Evolutionary conservation across 2,888 invertebrate genomes (phyloP).

Genomic region (Drosophila emarginata): DNA sequence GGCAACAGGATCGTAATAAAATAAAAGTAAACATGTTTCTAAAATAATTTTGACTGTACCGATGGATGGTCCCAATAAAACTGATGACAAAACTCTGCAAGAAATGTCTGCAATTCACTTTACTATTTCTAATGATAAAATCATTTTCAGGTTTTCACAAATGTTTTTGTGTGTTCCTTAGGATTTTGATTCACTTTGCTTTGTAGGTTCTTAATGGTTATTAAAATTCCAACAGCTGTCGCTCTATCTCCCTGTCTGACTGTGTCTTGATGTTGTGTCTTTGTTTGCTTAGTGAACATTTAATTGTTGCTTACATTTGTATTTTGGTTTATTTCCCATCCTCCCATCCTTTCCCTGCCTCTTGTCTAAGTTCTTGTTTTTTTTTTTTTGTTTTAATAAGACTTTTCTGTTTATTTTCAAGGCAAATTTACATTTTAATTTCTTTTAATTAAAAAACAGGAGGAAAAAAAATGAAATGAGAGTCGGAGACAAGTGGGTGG

Average conservation of each 20-base stretch:
- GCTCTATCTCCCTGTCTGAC: not conserved
- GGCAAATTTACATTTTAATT: constrained; percentile 73
- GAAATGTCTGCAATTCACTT: not conserved
- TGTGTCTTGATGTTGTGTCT: constrained; percentile 20
- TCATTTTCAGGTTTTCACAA: not conserved
- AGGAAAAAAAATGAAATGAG: constrained; percentile 33
- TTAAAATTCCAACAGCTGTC: constrained; percentile 7
- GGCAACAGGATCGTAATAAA: not conserved
- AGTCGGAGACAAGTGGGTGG: not conserved
- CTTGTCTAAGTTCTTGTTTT: not conserved
- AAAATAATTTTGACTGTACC: not conserved
- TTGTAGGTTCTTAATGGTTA: not conserved
- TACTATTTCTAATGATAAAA: not conserved
- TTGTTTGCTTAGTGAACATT: constrained; percentile 73
- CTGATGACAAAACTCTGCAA: not conserved
- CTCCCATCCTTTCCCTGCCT: constrained; percentile 21
- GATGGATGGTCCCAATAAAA: too few relatives aligned
- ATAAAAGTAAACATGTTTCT: not conserved
- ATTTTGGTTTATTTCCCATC: constrained; percentile 64
- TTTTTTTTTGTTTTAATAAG: constrained; percentile 55
- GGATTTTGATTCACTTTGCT: not conserved
- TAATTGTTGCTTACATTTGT: constrained; percentile 76
- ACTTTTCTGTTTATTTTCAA: constrained; percentile 33
- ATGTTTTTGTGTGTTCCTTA: not conserved
- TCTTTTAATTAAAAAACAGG: constrained; percentile 70